A percentile compares a stretch with the other conserved stretches of the same genome.
Conservation (phyloP, 2,888 invertebrate species). For the Hirudinaria manillensis region DNA sequence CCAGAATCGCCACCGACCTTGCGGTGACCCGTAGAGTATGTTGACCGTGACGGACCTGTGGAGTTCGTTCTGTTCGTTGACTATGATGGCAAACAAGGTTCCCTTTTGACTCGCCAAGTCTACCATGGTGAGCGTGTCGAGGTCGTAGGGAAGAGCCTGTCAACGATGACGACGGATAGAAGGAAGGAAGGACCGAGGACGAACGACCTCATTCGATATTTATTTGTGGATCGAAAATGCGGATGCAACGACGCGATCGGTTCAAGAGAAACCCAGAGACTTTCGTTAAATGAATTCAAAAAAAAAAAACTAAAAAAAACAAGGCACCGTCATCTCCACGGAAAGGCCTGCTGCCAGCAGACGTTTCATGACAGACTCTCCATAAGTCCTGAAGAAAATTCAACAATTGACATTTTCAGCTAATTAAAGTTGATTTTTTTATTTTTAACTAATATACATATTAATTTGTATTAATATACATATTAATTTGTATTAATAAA, state of each 20-base stretch:
- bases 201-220: not conserved
- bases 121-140: slow-evolving; percentile 51
- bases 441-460: not conserved
- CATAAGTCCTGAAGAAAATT: slow-evolving; percentile 2
- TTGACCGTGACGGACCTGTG: slow-evolving; percentile 80
- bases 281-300: not conserved
- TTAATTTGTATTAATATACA: slow-evolving; percentile 13
- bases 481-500: too few relatives aligned
- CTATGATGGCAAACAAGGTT: slow-evolving; percentile 78
- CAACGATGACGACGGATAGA: not conserved
- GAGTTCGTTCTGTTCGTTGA: slow-evolving; percentile 78
- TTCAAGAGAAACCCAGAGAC: too few relatives aligned
- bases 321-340: not conserved
- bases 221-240: too few relatives aligned
- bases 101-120: slow-evolving; percentile 83
- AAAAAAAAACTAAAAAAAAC: not conserved
- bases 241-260: too few relatives aligned
- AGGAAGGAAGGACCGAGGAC: not conserved
- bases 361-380: slow-evolving; percentile 3
- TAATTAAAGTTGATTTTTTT: not conserved
- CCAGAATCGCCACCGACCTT: slow-evolving; percentile 60
- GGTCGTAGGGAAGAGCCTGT: not conserved
- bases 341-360: slow-evolving; percentile 13
- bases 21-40: slow-evolving; percentile 74
- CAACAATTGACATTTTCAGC: not conserved